Percentiles rank a stretch among this genome's conserved stretches.
Conservation (phyloP, 2,888 invertebrate genomes). For the Thecophora atra region DNA sequence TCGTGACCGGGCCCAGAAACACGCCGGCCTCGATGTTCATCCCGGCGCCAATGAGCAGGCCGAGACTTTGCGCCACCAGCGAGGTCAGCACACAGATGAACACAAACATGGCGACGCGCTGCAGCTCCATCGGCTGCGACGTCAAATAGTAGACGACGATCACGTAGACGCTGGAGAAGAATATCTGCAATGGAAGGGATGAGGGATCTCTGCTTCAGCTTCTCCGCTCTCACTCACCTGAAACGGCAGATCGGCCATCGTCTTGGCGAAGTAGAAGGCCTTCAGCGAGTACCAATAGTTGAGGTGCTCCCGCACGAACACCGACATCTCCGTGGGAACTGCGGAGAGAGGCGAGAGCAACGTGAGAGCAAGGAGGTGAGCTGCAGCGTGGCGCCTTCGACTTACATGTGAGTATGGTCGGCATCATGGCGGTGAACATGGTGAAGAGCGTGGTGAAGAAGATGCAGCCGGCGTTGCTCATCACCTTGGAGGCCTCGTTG, state of each 20-base stretch:
- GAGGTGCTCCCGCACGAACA: constrained; percentile 92
- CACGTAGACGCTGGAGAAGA: constrained; percentile 86
- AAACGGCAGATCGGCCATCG: constrained; percentile 95
- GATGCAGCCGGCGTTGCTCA: constrained; percentile 94
- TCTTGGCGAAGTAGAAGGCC: constrained; percentile 96
- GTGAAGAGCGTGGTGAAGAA: constrained; percentile 97
- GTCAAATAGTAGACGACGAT: constrained; percentile 96
- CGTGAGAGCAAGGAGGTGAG: not conserved
- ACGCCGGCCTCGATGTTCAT: constrained; percentile 85
- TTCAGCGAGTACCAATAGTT: constrained; percentile 98
- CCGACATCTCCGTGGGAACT: constrained; percentile 97
- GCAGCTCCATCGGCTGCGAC: constrained; percentile 89
- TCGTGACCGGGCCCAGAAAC: constrained; percentile 86
- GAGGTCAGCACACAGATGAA: constrained; percentile 78
- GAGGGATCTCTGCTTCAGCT: no score
- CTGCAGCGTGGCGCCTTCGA: constrained; percentile 53
- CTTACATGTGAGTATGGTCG: constrained; percentile 97
- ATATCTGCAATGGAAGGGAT: constrained; percentile 74
- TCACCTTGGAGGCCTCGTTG: constrained; percentile 90
- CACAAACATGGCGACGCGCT: constrained; percentile 71
- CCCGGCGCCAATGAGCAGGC: constrained; percentile 91
- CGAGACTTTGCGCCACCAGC: constrained; percentile 90
- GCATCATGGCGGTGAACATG: constrained; percentile 99
- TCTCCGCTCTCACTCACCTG: constrained; percentile 74
- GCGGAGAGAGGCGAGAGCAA: constrained; percentile 53